Evolutionary conservation across 2,888 invertebrate species (phyloP).

Genomic region (Nasonovia ribisnigri): DNA sequence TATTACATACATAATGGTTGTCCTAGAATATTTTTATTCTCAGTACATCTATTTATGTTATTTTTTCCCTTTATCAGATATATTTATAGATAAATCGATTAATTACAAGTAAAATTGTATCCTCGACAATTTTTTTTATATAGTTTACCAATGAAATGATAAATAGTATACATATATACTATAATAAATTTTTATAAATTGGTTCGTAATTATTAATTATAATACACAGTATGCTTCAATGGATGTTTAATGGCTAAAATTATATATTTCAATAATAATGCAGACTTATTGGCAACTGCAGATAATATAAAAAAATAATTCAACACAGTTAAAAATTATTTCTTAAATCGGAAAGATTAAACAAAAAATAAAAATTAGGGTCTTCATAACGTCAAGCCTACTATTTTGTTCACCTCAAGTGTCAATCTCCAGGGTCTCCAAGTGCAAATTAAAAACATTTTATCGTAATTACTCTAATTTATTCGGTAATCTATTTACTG

Average conservation of each 20-base stretch:
- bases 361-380: not conserved
- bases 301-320: not conserved
- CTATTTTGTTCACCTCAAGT: not conserved
- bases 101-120: not conserved
- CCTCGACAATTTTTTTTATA: not conserved
- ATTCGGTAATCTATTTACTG: not conserved
- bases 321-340: no score
- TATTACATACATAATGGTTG: not conserved
- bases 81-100: not conserved
- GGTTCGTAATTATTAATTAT: not conserved
- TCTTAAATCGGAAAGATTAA: not conserved
- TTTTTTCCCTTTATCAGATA: not conserved
- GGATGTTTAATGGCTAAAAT: not conserved
- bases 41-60: not conserved
- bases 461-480: not conserved
- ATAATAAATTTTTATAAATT: not conserved
- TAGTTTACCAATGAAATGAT: not conserved
- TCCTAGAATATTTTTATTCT: not conserved
- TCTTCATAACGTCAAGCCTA: not conserved
- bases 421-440: not conserved
- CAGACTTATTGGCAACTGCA: no score
- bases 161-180: not conserved
- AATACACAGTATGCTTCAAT: not conserved
- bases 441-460: not conserved
- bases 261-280: not conserved